Percentiles rank a stretch among this genome's conserved stretches.
These are phyloP conservation scores for Lepidurus apus DNA, from an alignment of 1,140 invertebrate species.

Conservation along the genomic window DNA sequence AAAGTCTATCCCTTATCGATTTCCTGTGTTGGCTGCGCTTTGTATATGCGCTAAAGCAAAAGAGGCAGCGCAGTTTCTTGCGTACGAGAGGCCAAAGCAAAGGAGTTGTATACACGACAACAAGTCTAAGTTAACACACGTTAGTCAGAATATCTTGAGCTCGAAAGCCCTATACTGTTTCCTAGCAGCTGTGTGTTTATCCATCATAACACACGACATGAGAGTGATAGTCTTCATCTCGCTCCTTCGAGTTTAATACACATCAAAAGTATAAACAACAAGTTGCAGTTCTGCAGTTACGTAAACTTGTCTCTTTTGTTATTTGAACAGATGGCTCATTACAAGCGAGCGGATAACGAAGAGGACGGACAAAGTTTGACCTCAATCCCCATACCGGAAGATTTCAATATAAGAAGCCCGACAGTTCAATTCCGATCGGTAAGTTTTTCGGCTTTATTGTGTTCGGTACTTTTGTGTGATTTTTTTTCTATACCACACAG, in stretches of 20 bases:
- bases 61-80: background rate
- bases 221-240: background rate
- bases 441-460: background rate
- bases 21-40: background rate
- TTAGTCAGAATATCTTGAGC: background rate
- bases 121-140: background rate
- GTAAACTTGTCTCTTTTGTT: background rate
- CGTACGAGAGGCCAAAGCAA: background rate
- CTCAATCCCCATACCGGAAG: background rate
- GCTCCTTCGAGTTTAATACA: background rate
- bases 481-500: background rate
- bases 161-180: background rate
- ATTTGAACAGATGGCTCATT: conserved; percentile 14
- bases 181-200: background rate
- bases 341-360: background rate
- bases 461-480: background rate
- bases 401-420: background rate
- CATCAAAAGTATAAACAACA: too few relatives aligned
- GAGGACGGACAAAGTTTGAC: background rate
- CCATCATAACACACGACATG: background rate
- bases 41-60: background rate
- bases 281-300: too few relatives aligned
- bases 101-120: background rate
- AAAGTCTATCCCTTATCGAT: background rate
- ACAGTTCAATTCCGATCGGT: conserved; percentile 6